Evolutionary conservation across 53 echinoderm and acorn worm genomes (phyloP).

Genomic region (Luidia sarsii): DNA sequence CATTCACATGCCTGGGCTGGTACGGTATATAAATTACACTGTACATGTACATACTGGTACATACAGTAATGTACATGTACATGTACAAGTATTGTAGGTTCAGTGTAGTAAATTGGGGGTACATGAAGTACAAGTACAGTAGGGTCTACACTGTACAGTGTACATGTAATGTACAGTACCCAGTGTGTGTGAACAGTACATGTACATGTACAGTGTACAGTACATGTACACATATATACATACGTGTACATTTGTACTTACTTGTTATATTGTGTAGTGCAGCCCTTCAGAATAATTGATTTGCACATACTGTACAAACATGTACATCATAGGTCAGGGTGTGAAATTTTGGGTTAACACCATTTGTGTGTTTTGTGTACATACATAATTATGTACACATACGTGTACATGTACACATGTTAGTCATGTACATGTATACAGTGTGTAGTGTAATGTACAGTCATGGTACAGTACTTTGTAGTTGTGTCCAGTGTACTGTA

Average conservation of each 20-base stretch:
- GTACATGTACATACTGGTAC: slow-evolving; percentile 4
- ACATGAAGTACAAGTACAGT: too few species aligned
- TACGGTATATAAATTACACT: not conserved
- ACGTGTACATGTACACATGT: too few species aligned
- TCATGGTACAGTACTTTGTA: too few species aligned
- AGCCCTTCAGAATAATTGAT: too few species aligned
- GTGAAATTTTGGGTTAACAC: not conserved
- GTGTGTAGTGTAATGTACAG: too few species aligned
- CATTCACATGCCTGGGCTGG: not conserved
- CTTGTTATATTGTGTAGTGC: too few species aligned
- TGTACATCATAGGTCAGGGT: not conserved
- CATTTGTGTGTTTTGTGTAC: not conserved
- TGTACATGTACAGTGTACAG: not conserved
- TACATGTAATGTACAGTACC: not conserved
- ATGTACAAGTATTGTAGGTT: not conserved
- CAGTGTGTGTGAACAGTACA: not conserved
- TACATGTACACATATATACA: not conserved
- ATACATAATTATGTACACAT: too few species aligned
- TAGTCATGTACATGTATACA: too few species aligned
- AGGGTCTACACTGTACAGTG: not conserved
- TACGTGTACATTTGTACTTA: not conserved
- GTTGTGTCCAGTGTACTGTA: too few species aligned
- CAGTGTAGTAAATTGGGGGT: not conserved
- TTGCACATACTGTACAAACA: too few species aligned
- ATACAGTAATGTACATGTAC: not conserved